These are phyloP conservation scores for Bombus picipes DNA, from an alignment of 1,140 invertebrate genomes.

Conservation along the genomic window DNA sequence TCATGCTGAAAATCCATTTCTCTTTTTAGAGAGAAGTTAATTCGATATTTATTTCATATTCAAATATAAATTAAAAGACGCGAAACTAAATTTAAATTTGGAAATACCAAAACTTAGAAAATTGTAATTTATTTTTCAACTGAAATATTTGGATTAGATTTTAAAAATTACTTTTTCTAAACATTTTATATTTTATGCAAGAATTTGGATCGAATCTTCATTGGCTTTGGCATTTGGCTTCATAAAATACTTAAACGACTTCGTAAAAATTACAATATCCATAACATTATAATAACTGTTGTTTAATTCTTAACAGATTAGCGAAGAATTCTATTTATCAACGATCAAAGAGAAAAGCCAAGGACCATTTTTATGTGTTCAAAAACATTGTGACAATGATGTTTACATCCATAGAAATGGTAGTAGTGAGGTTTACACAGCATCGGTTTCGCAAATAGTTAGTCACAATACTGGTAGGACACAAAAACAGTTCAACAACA, in stretches of 20 bases:
- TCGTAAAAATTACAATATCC: no score
- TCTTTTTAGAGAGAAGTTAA: background rate
- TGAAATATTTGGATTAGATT: background rate
- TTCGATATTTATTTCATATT: background rate
- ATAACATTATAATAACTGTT: background rate
- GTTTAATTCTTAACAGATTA: background rate
- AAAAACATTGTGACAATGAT: no score
- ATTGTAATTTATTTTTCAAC: background rate
- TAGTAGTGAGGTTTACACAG: background rate
- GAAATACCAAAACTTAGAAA: background rate
- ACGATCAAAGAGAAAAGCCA: background rate
- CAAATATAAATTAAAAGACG: background rate
- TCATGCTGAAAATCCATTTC: background rate
- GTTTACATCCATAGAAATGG: background rate
- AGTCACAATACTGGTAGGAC: background rate
- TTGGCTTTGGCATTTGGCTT: no score
- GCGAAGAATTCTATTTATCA: background rate
- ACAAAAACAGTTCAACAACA: background rate
- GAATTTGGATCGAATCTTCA: no score
- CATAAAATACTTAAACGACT: no score
- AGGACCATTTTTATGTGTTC: background rate
- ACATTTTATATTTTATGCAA: background rate
- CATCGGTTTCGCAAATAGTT: constrained; percentile 20
- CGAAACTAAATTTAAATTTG: background rate
- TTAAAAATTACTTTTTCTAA: background rate